Base-by-base conservation (phyloP, 1,140 invertebrate species). In the Drosophila saltans region DNA sequence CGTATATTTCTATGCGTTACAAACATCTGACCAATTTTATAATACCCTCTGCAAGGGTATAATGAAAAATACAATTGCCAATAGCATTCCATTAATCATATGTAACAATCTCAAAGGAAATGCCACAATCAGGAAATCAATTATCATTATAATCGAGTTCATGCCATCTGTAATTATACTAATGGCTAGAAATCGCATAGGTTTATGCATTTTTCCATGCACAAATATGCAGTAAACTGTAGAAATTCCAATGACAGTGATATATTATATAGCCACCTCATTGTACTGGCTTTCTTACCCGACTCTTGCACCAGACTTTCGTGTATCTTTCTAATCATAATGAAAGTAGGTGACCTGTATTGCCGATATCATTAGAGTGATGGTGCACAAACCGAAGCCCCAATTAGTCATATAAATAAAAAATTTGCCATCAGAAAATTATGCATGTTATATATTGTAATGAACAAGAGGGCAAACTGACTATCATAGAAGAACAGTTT, bases 331-430 rank as follows among this genome's bases (percentile, higher is more conserved):
- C 10, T 85, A 43, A 78, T 92, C 81, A 56, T 48, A 92, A 63
- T 91, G 77, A 91, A 85, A 92, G 56, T 80, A 73, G 45, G 91
- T 92, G 61, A 91, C 91, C 2, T 88, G 69, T 11, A 91, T 58
- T 1, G 91, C 91, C 0, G 80, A 81, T 1, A 90, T 56, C 1
- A 92, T n/a, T 68, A 91, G 74, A 2, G 90, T 90, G 8, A 85
- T n/a, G 9, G 81, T 66, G 55, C 94, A 94, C 0, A 95, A 71
- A 0, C 94, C 81, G 73, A 95, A 94, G 24, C 96, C 96, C 96
- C 96, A 96, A 89, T 96, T 96, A 28, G 96, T 96, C 71, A 97
- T 93, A 85, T 96, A 97, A 45, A 96, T 96, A 40, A 95, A 94
- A 69, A 85, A 84, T 69, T 80, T 91, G 28, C 91, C 91, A 57